Evolutionary conservation across 2,113 vertebrate genomes (phyloP).

Genomic region (Thamnaconus septentrionalis): DNA sequence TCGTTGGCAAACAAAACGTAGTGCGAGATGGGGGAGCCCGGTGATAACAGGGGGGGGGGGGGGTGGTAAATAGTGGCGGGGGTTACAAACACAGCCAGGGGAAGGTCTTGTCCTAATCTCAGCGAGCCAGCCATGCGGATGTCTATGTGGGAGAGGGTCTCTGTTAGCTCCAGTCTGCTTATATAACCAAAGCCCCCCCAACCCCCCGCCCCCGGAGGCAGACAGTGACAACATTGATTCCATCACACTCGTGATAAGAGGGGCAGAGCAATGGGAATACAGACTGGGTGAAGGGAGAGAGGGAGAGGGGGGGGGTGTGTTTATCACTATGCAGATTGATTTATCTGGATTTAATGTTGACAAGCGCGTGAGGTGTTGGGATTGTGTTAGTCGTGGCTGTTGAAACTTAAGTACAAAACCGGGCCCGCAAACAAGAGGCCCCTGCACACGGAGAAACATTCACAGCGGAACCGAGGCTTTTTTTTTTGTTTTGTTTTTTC

Average conservation of each 20-base stretch:
- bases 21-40: neutral
- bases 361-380: too few species aligned
- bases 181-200: constrained; percentile 44
- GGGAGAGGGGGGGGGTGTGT: neutral
- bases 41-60: neutral
- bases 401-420: too few species aligned
- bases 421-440: too few species aligned
- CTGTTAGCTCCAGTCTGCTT: constrained; percentile 42
- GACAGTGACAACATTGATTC: constrained; percentile 61
- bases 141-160: constrained; percentile 40
- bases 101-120: constrained; percentile 8
- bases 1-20: too few species aligned
- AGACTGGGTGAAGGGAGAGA: neutral
- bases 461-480: neutral
- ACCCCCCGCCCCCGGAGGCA: constrained; percentile 13
- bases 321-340: too few species aligned
- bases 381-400: too few species aligned
- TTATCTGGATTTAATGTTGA: too few species aligned
- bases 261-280: neutral
- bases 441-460: neutral
- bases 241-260: constrained; percentile 12
- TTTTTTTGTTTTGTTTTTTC: too few species aligned
- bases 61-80: neutral
- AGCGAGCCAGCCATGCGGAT: constrained; percentile 13
- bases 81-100: constrained; percentile 6